Percentiles rank a stretch among this genome's conserved stretches.
Conservation (phyloP, 1,140 invertebrate species). For the Lepeophtheirus salmonis region DNA sequence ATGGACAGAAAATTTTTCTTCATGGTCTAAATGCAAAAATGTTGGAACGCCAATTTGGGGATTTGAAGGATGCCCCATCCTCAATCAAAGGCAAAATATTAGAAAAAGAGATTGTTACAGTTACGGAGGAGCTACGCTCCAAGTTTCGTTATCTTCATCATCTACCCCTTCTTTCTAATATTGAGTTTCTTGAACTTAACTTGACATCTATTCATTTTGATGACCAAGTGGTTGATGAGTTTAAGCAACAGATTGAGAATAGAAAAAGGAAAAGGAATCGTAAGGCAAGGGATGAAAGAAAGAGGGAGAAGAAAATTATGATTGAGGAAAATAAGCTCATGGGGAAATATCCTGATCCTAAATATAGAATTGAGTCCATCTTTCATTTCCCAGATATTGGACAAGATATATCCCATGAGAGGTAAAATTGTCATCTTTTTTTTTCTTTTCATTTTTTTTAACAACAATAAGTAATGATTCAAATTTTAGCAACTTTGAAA, state of each 20-base stretch:
- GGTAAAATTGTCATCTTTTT: background rate
- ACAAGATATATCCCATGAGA: background rate
- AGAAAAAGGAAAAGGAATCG: background rate
- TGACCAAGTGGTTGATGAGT: too few relatives aligned
- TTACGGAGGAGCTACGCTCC: conserved; percentile 8
- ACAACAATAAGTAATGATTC: too few relatives aligned
- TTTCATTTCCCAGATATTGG: conserved; percentile 16
- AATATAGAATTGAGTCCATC: conserved; percentile 11
- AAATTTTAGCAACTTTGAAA: too few relatives aligned
- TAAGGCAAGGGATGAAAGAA: background rate
- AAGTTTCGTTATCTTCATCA: conserved; percentile 12
- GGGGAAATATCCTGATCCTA: conserved; percentile 6
- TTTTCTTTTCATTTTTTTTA: background rate
- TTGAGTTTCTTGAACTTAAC: background rate
- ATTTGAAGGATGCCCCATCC: conserved; percentile 53
- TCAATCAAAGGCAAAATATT: conserved; percentile 31
- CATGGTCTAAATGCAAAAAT: conserved; percentile 77
- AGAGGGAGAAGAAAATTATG: conserved; percentile 9
- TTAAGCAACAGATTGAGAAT: conserved; percentile 3
- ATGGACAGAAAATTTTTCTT: conserved; percentile 80
- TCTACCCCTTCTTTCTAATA: background rate
- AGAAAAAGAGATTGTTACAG: conserved; percentile 6
- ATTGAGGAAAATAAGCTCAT: conserved; percentile 15
- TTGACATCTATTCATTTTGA: background rate
- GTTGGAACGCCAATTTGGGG: conserved; percentile 63